Base-by-base conservation (phyloP, 2,888 invertebrate genomes). In the Ophion ellenae region DNA sequence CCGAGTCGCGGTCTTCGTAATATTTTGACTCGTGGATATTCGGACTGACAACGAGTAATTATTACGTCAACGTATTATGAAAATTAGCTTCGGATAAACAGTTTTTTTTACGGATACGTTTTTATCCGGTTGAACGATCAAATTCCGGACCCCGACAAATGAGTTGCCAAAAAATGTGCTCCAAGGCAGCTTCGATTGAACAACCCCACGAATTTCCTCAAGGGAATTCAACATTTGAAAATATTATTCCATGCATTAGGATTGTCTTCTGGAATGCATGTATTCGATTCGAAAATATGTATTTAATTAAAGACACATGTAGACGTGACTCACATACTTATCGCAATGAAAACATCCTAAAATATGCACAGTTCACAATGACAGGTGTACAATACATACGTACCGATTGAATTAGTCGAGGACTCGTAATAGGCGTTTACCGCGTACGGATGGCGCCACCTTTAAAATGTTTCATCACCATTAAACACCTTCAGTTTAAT, bases 351-450 rank as follows among this genome's bases (percentile, higher is more conserved):
- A 53, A 4, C 1, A 53, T 53, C 17, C 17, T 17, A 17, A 53
- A 17, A 53, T 53, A 17, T 53, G 17, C 17, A 17, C 3, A 53
- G 17, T 53, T 2, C 5, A 5, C 28, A 20, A 5, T 59, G n/a
- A 45, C 9, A 75, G 10, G 10, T 36, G 11, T 53, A 14, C 20
- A 79, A 28, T 70, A 3, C 36, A 17, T 81, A 78, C 92, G 89
- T 92, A 95, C 95, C 95, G 86, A 95, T 94, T 78, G 94, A 94
- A 89, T 95, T 95, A 69, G 94, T 93, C 75, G 94, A 94, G n/a
- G 94, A 93, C 86, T 95, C 94, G 89, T 95, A 95, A 89, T 95
- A 95, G 32, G 95, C 95, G 89, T 94, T 95, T 61, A 95, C 94
- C 17, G 94, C 92, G 89, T 94, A 95, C 0, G 95, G 95, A 88